These are phyloP conservation scores for Drosophila antonietae DNA, from an alignment of 2,888 invertebrate genomes.

Conservation along the genomic window DNA sequence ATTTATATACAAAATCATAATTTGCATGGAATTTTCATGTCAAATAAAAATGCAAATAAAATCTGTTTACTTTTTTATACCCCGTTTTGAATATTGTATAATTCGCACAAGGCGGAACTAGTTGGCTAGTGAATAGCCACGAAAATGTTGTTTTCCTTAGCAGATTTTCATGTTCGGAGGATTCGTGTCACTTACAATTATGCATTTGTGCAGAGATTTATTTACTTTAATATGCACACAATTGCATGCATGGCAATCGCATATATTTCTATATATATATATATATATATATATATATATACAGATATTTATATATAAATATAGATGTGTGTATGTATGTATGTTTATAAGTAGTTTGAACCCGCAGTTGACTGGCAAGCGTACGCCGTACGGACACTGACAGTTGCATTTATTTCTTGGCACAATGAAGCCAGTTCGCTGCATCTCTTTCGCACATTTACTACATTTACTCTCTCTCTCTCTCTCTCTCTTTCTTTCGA, in stretches of 20 bases:
- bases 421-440: slow-evolving; percentile 24
- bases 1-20: too few relatives aligned
- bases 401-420: slow-evolving; percentile 37
- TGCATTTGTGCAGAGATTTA: slow-evolving; percentile 7
- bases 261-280: not conserved
- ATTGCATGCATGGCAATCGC: not conserved
- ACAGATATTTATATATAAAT: not conserved
- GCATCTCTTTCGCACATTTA: slow-evolving; percentile 11
- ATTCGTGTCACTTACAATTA: slow-evolving; percentile 25
- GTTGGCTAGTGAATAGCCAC: not conserved
- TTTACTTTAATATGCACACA: not conserved
- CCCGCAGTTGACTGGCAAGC: slow-evolving; percentile 20
- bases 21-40: too few relatives aligned
- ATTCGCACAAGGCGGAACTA: slow-evolving; percentile 1
- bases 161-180: slow-evolving; percentile 9
- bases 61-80: too few relatives aligned
- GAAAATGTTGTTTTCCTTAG: not conserved
- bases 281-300: too few relatives aligned
- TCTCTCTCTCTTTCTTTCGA: not conserved
- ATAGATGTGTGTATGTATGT: not conserved
- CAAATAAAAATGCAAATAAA: too few relatives aligned
- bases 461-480: not conserved
- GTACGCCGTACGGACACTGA: slow-evolving; percentile 15
- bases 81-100: not conserved
- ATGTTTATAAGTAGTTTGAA: slow-evolving; percentile 26